Base-by-base conservation (phyloP, 2,888 invertebrate genomes). In the Euplagia quadripunctaria region DNA sequence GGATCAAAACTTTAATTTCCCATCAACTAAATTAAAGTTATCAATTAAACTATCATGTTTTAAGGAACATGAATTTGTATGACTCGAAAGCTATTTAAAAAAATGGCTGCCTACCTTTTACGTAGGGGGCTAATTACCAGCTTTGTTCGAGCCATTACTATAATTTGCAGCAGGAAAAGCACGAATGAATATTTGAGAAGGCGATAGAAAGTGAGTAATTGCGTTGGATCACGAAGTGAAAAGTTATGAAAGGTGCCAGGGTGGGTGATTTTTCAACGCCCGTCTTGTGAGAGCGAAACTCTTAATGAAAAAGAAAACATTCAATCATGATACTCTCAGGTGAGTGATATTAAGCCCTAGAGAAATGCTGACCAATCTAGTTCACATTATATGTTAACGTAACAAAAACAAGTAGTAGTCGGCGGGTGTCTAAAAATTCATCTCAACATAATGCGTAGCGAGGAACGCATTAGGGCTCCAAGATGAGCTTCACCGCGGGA, bases 401-500 rank as follows among this genome's bases (percentile, higher is more conserved):
- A 85, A 86, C 77, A 83, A 85, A 86, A 86, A 86, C 85, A 84
- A 85, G 87, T 85, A 85, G 85, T 82, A 81, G 70, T 83, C 85
- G 79, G 78, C 83, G 84, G 86, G 87, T 88, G 90, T 89, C 93
- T 92, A 94, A 94, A 94, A 94, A 94, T 94, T 94, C 93, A 94
- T 94, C 92, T 92, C 87, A 84, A 88, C 89, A 90, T 94, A 94
- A 94, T 93, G 89, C 89, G 88, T 88, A 91, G 92, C 91, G 91
- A 87, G 89, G 92, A 94, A 93, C 93, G 94, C 94, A 95, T 96
- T 95, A 95, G 94, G 91, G 95, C 92, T 92, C 91, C 91, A 94
- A 95, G 96, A 95, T 95, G 96, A 95, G 96, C 94, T 93, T 94
- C 96, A 93, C 96, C 92, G 94, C 96, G 95, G 96, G 96, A 95